phyloP scores from a whole-genome alignment of 1,140 invertebrate genomes.

The Bombus waltoni region DNA sequence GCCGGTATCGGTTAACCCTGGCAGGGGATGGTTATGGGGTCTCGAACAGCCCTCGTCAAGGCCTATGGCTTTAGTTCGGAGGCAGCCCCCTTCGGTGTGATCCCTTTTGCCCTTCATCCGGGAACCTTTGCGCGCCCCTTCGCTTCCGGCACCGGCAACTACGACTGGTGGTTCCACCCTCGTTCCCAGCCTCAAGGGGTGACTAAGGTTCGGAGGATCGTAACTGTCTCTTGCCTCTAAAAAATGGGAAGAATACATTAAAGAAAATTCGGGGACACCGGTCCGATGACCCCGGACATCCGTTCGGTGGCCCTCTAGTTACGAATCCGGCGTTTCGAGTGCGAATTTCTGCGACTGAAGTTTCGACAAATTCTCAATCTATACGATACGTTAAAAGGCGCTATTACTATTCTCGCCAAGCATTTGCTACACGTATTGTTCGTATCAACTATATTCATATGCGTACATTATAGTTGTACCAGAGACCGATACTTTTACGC shows the following conservation, averaged over 20 bases:
- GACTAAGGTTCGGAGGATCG: conserved; percentile 68
- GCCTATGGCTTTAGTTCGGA: conserved; percentile 30
- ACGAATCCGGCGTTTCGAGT: conserved; percentile 1
- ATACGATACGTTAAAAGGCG: too few species aligned
- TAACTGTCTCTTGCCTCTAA: conserved; percentile 66
- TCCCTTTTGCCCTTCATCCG: conserved; percentile 77
- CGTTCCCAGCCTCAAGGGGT: conserved; percentile 63
- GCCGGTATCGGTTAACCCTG: conserved; percentile 82
- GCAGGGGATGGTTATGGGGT: conserved; percentile 71
- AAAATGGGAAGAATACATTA: conserved; percentile 69
- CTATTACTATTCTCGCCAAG: too few species aligned
- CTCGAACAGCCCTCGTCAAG: conserved; percentile 54
- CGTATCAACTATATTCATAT: too few species aligned
- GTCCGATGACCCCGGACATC: conserved; percentile 58
- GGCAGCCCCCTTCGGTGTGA: conserved; percentile 60
- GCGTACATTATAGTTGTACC: too few species aligned
- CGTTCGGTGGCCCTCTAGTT: not conserved
- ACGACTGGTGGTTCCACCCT: conserved; percentile 66
- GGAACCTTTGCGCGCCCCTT: conserved; percentile 79
- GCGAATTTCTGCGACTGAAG: not conserved
- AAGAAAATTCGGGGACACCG: conserved; percentile 55
- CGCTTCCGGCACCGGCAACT: conserved; percentile 75
- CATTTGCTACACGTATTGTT: too few species aligned
- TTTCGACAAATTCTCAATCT: too few species aligned
- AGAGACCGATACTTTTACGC: too few species aligned